A percentile compares a stretch with the other conserved stretches of the same genome.
Conservation (phyloP, 2,888 invertebrate genomes). For the Baccha elongata region DNA sequence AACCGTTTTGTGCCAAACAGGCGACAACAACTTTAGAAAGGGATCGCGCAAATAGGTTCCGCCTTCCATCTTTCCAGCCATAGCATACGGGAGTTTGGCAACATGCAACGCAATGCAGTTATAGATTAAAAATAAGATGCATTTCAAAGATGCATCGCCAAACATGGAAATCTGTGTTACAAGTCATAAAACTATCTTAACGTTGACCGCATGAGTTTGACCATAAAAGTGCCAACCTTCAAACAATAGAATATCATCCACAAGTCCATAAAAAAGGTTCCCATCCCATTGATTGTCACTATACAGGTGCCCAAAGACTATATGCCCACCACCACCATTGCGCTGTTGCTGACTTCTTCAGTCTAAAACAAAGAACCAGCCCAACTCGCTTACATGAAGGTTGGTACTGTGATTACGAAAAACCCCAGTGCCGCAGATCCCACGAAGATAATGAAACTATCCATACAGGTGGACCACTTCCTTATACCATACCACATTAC, state of each 20-base stretch:
- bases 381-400: conserved; percentile 18
- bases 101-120: not conserved
- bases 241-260: conserved; percentile 57
- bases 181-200: conserved; percentile 61
- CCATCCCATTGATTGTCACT: conserved; percentile 70
- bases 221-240: conserved; percentile 57
- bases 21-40: conserved; percentile 64
- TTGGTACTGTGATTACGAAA: conserved; percentile 68
- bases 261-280: conserved; percentile 55
- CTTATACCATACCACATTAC: not conserved
- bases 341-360: conserved; percentile 27
- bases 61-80: conserved; percentile 40
- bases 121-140: conserved; percentile 39
- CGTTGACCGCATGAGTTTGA: conserved; percentile 55
- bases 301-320: too few relatives aligned
- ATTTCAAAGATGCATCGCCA: conserved; percentile 48
- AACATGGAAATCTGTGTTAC: conserved; percentile 43
- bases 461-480: conserved; percentile 58
- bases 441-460: conserved; percentile 53
- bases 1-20: conserved; percentile 68
- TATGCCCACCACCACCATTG: not conserved
- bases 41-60: conserved; percentile 33
- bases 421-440: conserved; percentile 58
- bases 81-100: conserved; percentile 5
- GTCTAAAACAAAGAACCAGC: conserved; percentile 51